Evolutionary conservation across 2,888 invertebrate species (phyloP), one percentile per base, ranked within the genome.

Genomic region (Macropis europaea): DNA sequence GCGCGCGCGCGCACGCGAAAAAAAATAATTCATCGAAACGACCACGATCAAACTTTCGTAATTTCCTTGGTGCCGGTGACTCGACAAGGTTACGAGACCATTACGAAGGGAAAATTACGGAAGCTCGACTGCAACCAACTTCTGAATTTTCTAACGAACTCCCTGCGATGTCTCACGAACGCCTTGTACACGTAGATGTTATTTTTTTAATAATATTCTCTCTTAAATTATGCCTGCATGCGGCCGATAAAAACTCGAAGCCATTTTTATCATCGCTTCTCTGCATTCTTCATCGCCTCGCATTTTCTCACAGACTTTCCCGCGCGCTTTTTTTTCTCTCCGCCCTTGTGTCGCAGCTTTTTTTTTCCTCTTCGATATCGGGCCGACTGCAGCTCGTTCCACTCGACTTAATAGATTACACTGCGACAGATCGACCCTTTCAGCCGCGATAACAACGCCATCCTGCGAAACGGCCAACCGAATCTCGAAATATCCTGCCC

Each of bases 221-320:
- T 69, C 50, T 76, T 69, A 75, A 77, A 77, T 77, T 77, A 77
- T 74, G 77, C 57, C 75, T 74, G 77, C 53, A 36, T 53, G 19
- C 15, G 47, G 47, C 68, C 62, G 77, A 77, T 77, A 77, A 77
- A 77, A 77, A 54, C 54, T 52, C 36, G 60, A 24, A 77, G 61
- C 64, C 68, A 72, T 77, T 72, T 77, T 75, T 59, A 57, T 74
- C 77, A 75, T 75, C 71, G 74, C 47, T 63, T 45, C 45, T 48
- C 17, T 59, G 70, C 53, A 73, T 69, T 76, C 69, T 69, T 54
- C 63, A 52, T 47, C 36, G 50, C 26, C 48, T 47, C 64, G 61
- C 54, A 68, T 66, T 60, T 47, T 59, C 40, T 36, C 59, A 42
- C 72, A 36, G 56, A 59, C 47, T 42, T 22, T 59, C 48, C 24